These are phyloP conservation scores for Microchrysa polita DNA, from an alignment of 2,888 invertebrate genomes.

Conservation along the genomic window DNA sequence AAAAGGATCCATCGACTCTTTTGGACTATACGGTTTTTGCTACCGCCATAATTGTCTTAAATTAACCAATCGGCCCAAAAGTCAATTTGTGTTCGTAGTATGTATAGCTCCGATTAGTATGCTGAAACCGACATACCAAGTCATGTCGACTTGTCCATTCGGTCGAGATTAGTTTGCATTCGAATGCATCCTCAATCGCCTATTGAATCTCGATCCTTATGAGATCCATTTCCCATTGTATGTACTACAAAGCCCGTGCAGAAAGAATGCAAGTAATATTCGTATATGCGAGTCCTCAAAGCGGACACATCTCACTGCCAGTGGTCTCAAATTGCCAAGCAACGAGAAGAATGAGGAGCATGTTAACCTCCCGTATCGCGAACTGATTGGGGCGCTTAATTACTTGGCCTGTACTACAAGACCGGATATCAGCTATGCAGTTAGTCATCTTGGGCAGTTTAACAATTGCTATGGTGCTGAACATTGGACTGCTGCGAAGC, in stretches of 20 bases:
- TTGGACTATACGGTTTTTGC: slow-evolving; percentile 47
- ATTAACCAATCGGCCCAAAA: slow-evolving; percentile 52
- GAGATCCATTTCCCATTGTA: slow-evolving; percentile 57
- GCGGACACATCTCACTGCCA: slow-evolving; percentile 32
- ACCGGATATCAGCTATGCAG: too few species aligned
- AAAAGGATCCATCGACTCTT: slow-evolving; percentile 42
- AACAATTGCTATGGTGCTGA: too few species aligned
- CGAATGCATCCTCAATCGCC: slow-evolving; percentile 58
- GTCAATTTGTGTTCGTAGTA: slow-evolving; percentile 23
- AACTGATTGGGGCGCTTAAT: too few species aligned
- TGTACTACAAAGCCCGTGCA: not conserved
- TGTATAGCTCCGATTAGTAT: too few species aligned
- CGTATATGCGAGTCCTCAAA: slow-evolving; percentile 18
- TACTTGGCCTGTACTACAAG: too few species aligned
- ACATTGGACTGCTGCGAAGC: too few species aligned
- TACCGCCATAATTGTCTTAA: slow-evolving; percentile 53
- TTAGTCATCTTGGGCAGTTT: too few species aligned
- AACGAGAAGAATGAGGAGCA: too few species aligned
- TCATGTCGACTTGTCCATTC: slow-evolving; percentile 16
- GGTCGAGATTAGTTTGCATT: slow-evolving; percentile 38
- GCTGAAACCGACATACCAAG: too few species aligned
- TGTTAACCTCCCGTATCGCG: too few species aligned
- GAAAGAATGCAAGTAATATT: slow-evolving; percentile 25
- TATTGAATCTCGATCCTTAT: slow-evolving; percentile 61
- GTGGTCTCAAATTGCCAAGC: too few species aligned